These are phyloP conservation scores for Eonycteris spelaea DNA, from an alignment of 2,113 vertebrate genomes.

Conservation along the genomic window DNA sequence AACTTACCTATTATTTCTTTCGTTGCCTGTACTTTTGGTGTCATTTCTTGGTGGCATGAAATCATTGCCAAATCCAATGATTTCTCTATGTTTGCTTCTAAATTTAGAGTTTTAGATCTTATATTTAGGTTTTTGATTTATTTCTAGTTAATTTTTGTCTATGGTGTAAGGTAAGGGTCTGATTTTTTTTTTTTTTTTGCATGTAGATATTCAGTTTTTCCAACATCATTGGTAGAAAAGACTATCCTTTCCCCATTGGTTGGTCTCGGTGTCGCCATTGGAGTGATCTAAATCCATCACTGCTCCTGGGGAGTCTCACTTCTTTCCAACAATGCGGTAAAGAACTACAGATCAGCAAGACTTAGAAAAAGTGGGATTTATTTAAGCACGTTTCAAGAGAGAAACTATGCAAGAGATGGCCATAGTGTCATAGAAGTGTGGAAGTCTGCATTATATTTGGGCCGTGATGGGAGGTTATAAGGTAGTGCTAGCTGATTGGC, in stretches of 20 bases:
- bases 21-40: background rate
- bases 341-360: too few species aligned
- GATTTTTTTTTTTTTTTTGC: background rate
- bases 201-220: background rate
- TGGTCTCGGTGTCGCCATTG: background rate
- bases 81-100: background rate
- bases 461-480: too few species aligned
- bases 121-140: background rate
- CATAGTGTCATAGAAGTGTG: too few species aligned
- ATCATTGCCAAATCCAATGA: background rate
- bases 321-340: too few species aligned
- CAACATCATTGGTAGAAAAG: background rate
- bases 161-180: background rate
- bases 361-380: too few species aligned
- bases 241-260: background rate
- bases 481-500: too few species aligned
- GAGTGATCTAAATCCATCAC: too few species aligned
- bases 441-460: too few species aligned
- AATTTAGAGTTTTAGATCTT: background rate
- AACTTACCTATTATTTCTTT: too few species aligned
- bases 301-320: too few species aligned
- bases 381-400: too few species aligned
- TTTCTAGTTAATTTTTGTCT: background rate
- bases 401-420: too few species aligned
- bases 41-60: background rate